Conservation (phyloP, 2,113 vertebrate species). For the Leuciscus idus region DNA sequence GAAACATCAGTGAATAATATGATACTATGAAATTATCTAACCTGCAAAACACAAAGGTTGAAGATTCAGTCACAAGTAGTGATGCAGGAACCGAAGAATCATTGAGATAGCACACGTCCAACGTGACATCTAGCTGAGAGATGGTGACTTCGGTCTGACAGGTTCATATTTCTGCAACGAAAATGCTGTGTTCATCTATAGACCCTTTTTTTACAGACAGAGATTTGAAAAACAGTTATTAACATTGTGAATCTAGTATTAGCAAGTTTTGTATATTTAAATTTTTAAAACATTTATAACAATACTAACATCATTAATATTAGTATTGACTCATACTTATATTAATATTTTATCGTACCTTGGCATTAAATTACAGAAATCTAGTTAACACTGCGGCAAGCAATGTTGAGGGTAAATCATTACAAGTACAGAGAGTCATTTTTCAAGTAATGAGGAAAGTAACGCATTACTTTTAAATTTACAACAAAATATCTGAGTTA, state of each 20-base stretch:
- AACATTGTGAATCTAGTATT: neutral
- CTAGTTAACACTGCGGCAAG: neutral
- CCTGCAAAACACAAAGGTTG: neutral
- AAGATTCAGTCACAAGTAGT: neutral
- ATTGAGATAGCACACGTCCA: neutral
- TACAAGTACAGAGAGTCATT: too few species aligned
- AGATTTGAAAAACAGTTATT: neutral
- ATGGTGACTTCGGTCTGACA: neutral
- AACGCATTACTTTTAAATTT: too few species aligned
- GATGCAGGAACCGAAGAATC: neutral
- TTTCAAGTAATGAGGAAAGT: too few species aligned
- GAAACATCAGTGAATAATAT: neutral
- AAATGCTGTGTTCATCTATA: too few species aligned
- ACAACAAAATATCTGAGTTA: too few species aligned
- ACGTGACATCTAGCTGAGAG: neutral
- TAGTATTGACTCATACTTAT: too few species aligned
- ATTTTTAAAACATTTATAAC: neutral
- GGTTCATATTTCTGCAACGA: neutral
- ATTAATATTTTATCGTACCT: neutral
- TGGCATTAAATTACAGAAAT: neutral
- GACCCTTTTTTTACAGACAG: neutral
- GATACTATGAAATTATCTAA: neutral
- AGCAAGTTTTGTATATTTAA: neutral
- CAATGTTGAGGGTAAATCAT: neutral
- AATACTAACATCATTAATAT: too few species aligned